A percentile compares a stretch with the other conserved stretches of the same genome.
Conservation (phyloP, 2,797 vertebrate species). For the Vipera ursinii region DNA sequence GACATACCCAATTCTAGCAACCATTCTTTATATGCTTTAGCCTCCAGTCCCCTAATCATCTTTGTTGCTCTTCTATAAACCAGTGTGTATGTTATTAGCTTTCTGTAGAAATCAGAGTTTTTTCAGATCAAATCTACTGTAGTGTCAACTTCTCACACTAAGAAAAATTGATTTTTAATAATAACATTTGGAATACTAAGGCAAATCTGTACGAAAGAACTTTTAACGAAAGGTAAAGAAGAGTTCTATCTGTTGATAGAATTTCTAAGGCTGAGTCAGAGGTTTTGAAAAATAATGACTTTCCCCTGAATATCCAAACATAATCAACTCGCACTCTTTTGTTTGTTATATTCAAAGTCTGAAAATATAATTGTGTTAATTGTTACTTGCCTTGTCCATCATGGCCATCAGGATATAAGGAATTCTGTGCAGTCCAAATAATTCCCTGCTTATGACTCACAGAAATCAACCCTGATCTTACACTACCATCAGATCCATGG, state of each 20-base stretch:
- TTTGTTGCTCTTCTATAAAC: too few species aligned
- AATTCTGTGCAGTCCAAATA: accelerated
- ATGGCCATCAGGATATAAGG: neutral
- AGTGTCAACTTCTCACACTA: neutral
- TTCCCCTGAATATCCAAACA: neutral
- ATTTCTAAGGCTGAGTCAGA: neutral
- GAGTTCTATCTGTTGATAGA: neutral
- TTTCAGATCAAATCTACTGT: neutral
- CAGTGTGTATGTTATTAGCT: neutral
- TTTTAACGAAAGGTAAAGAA: neutral
- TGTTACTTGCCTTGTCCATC: neutral
- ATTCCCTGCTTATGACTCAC: neutral
- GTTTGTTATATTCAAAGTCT: neutral
- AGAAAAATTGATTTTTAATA: accelerated
- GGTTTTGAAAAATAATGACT: neutral
- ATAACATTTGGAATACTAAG: neutral
- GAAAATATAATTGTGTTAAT: accelerated
- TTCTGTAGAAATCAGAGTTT: neutral
- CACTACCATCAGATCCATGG: conserved; percentile 11
- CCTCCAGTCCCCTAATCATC: too few species aligned
- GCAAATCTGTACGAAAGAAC: neutral
- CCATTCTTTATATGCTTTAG: too few species aligned
- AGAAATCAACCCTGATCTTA: neutral
- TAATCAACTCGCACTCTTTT: neutral
- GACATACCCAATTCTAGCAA: too few species aligned